Evolutionary conservation across 1,140 invertebrate genomes (phyloP), one percentile per base, ranked within the genome.

Genomic region (Aphidius gifuensis): DNA sequence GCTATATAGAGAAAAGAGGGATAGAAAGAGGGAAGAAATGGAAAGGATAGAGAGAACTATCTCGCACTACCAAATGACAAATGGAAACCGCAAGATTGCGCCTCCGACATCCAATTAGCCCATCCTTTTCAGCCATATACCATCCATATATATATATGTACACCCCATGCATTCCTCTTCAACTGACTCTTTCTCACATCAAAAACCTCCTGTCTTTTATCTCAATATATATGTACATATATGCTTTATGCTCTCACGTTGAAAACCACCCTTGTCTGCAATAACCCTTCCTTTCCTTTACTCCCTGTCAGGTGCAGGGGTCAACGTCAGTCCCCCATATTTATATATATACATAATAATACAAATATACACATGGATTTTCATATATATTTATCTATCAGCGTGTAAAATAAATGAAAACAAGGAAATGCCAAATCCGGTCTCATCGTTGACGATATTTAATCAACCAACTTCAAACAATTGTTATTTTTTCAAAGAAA

Each of bases 91-190:
- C 75, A 73, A 77, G 74, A 77, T 77, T 77, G 71, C 72, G 69
- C 69, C 69, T 73, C 69, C 72, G 71, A 79, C 75, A 75, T 78
- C 74, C 76, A 79, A 77, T 79, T 79, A 79, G 74, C 71, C 68
- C 68, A 64, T 65, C 69, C 61, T 65, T 55, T 50, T 66, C 68
- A 67, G 64, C 64, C 9, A 38, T n/a, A 45, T 23, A 46, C 9
- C 9, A 45, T 21, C 2, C 16, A 50, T 11, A 50, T 11, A 45
- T 8, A 57, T n/a, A n/a, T 46, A 4, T 4, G 3, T 5, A 16
- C 7, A 32, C n/a, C 40, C 42, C 5, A 11, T 40, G 9, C 56
- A 11, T 11, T 32, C 23, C 23, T 32, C 2, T 32, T 32, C 23
- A 32, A 32, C 23, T 32, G 23, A 32, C 23, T 32, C 16, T 11